A percentile compares a stretch with the other conserved stretches of the same genome.
Evolutionary conservation across 2,113 vertebrate genomes (phyloP).

Genomic region (Lipophrys pholis): DNA sequence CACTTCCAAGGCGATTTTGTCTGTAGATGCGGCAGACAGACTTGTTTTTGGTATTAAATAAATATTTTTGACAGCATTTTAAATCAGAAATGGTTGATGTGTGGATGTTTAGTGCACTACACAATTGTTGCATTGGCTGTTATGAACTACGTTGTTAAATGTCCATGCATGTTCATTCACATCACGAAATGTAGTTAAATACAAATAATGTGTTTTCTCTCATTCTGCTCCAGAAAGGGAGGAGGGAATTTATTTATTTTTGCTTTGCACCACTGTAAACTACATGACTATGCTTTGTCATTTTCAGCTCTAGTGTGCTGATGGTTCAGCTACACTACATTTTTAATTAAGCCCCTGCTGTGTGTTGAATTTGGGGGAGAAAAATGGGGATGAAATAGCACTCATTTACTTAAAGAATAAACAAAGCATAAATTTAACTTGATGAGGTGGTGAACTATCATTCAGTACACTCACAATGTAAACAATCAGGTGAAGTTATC

Average conservation of each 20-base stretch:
- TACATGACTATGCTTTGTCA: slow-evolving; percentile 39
- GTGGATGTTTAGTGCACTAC: not conserved
- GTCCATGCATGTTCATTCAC: not conserved
- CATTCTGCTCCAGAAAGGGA: slow-evolving; percentile 25
- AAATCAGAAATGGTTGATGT: not conserved
- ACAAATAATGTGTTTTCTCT: not conserved
- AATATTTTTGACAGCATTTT: slow-evolving; percentile 19
- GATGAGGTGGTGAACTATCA: slow-evolving; percentile 24
- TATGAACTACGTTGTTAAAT: not conserved
- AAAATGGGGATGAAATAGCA: slow-evolving; percentile 32
- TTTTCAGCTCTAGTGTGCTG: slow-evolving; percentile 54
- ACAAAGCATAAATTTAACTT: slow-evolving; percentile 23
- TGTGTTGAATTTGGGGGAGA: slow-evolving; percentile 66
- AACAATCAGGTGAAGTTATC: slow-evolving; percentile 4
- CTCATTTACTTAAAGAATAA: slow-evolving; percentile 52
- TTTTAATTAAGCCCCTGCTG: slow-evolving; percentile 79
- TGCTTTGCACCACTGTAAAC: slow-evolving; percentile 45
- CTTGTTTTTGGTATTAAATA: slow-evolving; percentile 15
- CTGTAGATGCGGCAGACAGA: not conserved
- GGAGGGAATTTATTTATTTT: slow-evolving; percentile 16
- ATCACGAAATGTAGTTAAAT: not conserved
- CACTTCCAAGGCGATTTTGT: slow-evolving; percentile 33
- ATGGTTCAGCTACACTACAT: slow-evolving; percentile 74
- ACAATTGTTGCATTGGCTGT: not conserved
- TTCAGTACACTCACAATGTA: slow-evolving; percentile 14